These are phyloP conservation scores for Proisotoma minuta DNA, from an alignment of 2,888 invertebrate species.

Conservation along the genomic window DNA sequence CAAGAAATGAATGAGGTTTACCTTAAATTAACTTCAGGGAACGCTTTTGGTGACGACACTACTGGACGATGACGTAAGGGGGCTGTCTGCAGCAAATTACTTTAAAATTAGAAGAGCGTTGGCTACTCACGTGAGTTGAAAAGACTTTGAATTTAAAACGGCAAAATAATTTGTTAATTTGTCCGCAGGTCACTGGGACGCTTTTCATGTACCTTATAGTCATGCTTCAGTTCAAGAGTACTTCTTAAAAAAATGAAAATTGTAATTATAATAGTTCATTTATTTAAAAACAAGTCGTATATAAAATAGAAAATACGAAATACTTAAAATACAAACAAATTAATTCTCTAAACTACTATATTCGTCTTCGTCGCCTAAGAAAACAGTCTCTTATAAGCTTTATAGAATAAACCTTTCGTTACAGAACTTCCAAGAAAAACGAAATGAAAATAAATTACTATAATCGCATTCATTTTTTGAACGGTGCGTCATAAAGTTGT, in stretches of 20 bases:
- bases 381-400: too few relatives aligned
- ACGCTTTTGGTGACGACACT: constrained; percentile 17
- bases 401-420: too few relatives aligned
- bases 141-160: not conserved
- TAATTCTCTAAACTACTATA: too few relatives aligned
- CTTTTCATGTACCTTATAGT: constrained; percentile 23
- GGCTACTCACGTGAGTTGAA: constrained; percentile 6
- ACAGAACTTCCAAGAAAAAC: too few relatives aligned
- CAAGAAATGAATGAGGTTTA: not conserved
- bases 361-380: too few relatives aligned
- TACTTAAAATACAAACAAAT: too few relatives aligned
- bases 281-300: too few relatives aligned
- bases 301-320: too few relatives aligned
- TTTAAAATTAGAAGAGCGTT: constrained; percentile 17
- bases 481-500: too few relatives aligned
- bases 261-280: too few relatives aligned
- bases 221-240: constrained; percentile 23
- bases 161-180: not conserved
- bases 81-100: constrained; percentile 24
- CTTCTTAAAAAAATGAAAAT: not conserved
- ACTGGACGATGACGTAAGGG: constrained; percentile 8
- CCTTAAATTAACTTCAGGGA: not conserved
- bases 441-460: too few relatives aligned
- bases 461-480: too few relatives aligned
- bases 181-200: constrained; percentile 15